A percentile compares a stretch with the other conserved stretches of the same genome.
phyloP scores from a whole-genome alignment of 2,797 vertebrate genomes.

The Acanthornis magna region DNA sequence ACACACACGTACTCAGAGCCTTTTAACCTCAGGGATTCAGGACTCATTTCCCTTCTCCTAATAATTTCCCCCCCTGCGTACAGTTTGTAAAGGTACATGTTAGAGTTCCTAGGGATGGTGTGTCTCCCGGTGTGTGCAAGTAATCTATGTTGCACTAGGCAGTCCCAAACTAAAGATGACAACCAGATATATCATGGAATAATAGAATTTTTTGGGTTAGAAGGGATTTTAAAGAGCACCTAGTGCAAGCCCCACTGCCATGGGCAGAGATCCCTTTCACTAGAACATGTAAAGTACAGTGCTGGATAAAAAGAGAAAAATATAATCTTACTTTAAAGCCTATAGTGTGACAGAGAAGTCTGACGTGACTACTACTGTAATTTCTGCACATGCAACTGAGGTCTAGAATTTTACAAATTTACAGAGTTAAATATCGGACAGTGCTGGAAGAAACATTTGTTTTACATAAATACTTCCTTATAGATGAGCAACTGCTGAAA shows the following conservation, averaged over 20 bases:
- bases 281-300: neutral
- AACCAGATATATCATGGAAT: neutral
- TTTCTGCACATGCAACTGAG: neutral
- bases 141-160: neutral
- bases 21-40: neutral
- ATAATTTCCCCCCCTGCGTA: neutral
- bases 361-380: neutral
- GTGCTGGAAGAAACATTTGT: neutral
- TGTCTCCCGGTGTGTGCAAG: neutral
- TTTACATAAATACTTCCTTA: fast-evolving
- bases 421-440: neutral
- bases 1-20: neutral
- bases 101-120: no score
- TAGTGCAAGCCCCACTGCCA: neutral
- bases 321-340: neutral
- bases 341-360: neutral
- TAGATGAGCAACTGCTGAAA: neutral
- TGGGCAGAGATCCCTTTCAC: neutral
- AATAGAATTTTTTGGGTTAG: no score
- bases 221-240: neutral
- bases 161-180: neutral
- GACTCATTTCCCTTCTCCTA: neutral
- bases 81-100: neutral
- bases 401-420: neutral
- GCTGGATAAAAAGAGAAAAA: neutral